Evolutionary conservation across 2,888 invertebrate species (phyloP).

Genomic region (Leucophenga montana): DNA sequence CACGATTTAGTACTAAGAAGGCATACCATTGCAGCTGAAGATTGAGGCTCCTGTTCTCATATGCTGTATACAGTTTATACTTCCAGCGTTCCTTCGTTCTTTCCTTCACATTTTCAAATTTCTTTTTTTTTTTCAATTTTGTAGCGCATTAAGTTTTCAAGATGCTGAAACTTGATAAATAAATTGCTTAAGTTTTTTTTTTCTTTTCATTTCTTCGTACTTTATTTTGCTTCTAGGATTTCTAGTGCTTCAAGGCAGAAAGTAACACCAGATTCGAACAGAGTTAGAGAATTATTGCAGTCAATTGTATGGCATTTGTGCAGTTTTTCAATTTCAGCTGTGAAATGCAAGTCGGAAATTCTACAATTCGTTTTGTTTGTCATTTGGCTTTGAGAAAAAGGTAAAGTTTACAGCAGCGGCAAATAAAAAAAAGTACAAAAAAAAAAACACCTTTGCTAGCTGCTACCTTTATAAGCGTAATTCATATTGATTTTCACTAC

Average conservation of each 20-base stretch:
- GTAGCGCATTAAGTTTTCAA: constrained; percentile 65
- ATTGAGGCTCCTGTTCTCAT: not conserved
- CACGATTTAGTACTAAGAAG: not conserved
- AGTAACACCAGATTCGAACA: not conserved
- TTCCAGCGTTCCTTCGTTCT: constrained; percentile 39
- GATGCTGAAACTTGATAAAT: constrained; percentile 66
- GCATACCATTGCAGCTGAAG: not conserved
- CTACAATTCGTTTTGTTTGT: not conserved
- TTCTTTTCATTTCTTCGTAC: not conserved
- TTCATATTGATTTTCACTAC: no score
- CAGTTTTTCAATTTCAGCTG: constrained; percentile 24
- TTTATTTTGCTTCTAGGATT: constrained; percentile 2
- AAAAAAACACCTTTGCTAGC: no score
- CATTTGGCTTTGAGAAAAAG: not conserved
- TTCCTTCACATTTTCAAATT: constrained; percentile 1
- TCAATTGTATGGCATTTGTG: constrained; percentile 56
- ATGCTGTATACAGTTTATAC: no score
- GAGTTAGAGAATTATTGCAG: constrained; percentile 61
- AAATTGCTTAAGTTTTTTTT: constrained; percentile 54
- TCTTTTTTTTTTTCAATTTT: constrained; percentile 53
- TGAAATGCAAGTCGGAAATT: constrained; percentile 21
- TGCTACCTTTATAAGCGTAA: no score
- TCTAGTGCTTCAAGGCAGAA: not conserved
- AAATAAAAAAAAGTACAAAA: no score
- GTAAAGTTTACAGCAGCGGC: no score